Conservation (phyloP, 2,888 invertebrate species). For the Julus scanicus region DNA sequence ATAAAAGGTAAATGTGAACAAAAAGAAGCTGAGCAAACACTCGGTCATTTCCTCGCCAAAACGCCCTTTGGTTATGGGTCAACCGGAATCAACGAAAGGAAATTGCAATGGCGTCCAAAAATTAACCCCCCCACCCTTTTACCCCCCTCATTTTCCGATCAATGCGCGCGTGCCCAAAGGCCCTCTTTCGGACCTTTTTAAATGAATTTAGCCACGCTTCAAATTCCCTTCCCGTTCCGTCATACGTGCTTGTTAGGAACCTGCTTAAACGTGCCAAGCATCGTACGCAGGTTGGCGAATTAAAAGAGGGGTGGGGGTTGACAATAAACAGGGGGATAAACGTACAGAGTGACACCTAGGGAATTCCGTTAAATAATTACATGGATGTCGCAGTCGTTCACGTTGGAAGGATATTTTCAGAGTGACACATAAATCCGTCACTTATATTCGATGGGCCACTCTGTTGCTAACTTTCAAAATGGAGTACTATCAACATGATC, state of each 20-base stretch:
- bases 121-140: not conserved
- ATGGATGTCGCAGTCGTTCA: no score
- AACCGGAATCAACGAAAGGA: conserved; percentile 33
- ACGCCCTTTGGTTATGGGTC: conserved; percentile 18
- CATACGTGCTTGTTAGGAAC: not conserved
- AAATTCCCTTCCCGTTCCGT: not conserved
- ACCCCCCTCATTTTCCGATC: not conserved
- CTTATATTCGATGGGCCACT: not conserved
- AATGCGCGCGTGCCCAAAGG: conserved; percentile 24
- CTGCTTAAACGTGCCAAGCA: conserved; percentile 8
- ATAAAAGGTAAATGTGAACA: not conserved
- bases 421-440: no score
- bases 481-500: not conserved
- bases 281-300: not conserved
- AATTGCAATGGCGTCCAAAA: conserved; percentile 23
- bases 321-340: not conserved
- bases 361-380: not conserved
- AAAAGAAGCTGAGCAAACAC: conserved; percentile 17
- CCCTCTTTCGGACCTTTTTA: not conserved
- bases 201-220: not conserved
- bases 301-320: not conserved
- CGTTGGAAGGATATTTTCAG: no score
- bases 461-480: not conserved
- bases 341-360: not conserved
- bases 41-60: conserved; percentile 26